Evolutionary conservation across 2,888 invertebrate species (phyloP).

Genomic region (Holacanthella duospinosa): DNA sequence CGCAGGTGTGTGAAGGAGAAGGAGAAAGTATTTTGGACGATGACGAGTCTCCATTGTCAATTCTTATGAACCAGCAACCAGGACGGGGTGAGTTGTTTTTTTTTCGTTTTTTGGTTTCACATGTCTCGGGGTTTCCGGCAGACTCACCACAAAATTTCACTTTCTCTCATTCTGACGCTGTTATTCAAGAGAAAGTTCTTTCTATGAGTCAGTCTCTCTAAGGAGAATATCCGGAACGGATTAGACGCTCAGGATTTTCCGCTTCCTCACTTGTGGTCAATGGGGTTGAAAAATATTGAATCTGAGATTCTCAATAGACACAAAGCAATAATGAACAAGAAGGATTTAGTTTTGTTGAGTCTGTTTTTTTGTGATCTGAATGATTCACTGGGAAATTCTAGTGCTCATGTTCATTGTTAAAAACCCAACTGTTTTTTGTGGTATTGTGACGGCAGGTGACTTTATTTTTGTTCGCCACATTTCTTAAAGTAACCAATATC

Average conservation of each 20-base stretch:
- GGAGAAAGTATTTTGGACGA: slow-evolving; percentile 88
- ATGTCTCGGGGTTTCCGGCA: neutral
- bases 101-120: neutral
- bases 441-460: neutral
- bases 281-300: too few species aligned
- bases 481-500: too few species aligned
- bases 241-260: neutral
- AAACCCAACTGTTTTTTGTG: too few species aligned
- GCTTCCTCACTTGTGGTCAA: neutral
- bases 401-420: too few species aligned
- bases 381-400: too few species aligned
- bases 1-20: slow-evolving; percentile 37
- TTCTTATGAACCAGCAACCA: slow-evolving; percentile 78
- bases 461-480: too few species aligned
- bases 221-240: neutral
- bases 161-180: slow-evolving; percentile 1
- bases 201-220: neutral
- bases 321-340: too few species aligned
- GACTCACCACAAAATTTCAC: neutral
- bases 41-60: slow-evolving; percentile 92
- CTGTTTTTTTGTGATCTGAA: neutral
- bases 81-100: slow-evolving; percentile 60
- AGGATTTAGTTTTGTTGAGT: neutral
- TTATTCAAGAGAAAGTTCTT: neutral
- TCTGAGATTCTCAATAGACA: too few species aligned